Evolutionary conservation across 2,797 vertebrate species (phyloP).

Genomic region (Todus mexicanus): DNA sequence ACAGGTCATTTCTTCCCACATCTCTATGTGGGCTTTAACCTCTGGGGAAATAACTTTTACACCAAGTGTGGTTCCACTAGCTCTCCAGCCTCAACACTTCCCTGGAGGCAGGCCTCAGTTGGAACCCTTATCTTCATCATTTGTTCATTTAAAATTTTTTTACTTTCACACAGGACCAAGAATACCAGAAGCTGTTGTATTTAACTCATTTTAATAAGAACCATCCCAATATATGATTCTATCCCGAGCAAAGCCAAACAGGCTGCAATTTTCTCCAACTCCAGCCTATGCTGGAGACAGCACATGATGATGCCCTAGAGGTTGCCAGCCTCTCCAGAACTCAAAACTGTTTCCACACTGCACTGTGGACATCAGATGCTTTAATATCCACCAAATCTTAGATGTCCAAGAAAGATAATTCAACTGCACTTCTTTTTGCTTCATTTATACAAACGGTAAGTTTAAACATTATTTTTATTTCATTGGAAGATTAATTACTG

Average conservation of each 20-base stretch:
- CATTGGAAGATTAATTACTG: not conserved
- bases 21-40: not conserved
- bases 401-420: not conserved
- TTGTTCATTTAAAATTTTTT: not conserved
- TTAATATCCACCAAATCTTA: not conserved
- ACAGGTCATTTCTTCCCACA: not conserved
- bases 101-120: not conserved
- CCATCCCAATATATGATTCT: not conserved
- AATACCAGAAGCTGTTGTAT: not conserved
- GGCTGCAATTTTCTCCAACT: not conserved
- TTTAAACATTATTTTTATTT: not conserved
- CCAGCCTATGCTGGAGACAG: not conserved
- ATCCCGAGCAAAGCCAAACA: not conserved
- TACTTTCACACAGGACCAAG: not conserved
- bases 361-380: not conserved
- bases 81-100: not conserved
- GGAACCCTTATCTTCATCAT: not conserved
- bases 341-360: not conserved
- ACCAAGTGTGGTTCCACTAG: not conserved
- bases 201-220: not conserved
- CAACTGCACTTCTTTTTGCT: not conserved
- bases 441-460: rapidly evolving
- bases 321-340: not conserved
- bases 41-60: not conserved
- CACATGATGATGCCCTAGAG: not conserved